A percentile compares a stretch with the other conserved stretches of the same genome.
Evolutionary conservation across 2,113 vertebrate species (phyloP).

Genomic region (Dasyurus viverrinus): DNA sequence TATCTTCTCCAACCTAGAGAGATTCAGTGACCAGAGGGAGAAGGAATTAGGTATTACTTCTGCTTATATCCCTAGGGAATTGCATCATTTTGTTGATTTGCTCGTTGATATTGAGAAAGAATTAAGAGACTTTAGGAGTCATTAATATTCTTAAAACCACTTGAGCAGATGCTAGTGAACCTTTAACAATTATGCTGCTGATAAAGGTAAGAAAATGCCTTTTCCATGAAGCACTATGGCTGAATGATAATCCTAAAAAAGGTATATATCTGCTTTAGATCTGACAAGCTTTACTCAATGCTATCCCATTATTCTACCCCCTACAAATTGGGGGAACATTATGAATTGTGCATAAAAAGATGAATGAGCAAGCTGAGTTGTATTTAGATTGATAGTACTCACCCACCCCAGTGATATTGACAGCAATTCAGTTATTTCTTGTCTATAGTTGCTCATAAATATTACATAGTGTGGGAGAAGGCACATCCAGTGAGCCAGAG

Average conservation of each 20-base stretch:
- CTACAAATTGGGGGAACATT: neutral
- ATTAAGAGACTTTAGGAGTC: neutral
- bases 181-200: neutral
- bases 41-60: neutral
- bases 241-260: neutral
- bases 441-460: neutral
- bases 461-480: neutral
- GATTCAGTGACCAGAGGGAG: neutral
- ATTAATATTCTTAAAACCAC: neutral
- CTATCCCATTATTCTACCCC: neutral
- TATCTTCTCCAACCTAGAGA: neutral
- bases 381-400: neutral
- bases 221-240: neutral
- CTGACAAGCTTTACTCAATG: neutral
- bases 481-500: neutral
- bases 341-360: neutral
- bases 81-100: neutral
- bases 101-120: neutral
- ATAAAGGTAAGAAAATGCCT: neutral
- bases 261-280: neutral
- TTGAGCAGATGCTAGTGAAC: neutral
- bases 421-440: neutral
- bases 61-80: neutral
- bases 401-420: neutral
- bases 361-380: neutral